phyloP scores from a whole-genome alignment of 2,797 vertebrate species.

The Melanotaenia boesemani region DNA sequence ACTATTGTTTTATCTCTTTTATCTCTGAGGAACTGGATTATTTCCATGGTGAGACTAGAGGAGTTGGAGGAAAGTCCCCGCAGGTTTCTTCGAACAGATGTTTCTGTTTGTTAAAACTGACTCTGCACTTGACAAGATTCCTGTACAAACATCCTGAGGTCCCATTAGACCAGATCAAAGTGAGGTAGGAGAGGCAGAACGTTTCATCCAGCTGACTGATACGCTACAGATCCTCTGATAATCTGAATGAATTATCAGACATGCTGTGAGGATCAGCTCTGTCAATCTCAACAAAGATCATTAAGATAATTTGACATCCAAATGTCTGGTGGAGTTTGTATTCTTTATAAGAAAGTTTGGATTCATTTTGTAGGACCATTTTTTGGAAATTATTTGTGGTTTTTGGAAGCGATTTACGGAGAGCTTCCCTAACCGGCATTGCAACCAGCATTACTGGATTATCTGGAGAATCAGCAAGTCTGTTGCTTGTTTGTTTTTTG shows the following conservation, averaged over 20 bases:
- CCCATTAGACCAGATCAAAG: conserved; percentile 1
- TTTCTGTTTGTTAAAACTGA: conserved; percentile 14
- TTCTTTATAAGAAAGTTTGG: too few species aligned
- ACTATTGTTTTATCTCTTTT: neutral
- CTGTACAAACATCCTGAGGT: conserved; percentile 7
- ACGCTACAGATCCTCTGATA: neutral
- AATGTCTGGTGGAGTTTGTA: too few species aligned
- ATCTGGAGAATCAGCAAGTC: too few species aligned
- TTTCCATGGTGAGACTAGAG: conserved; percentile 16
- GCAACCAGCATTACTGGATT: too few species aligned
- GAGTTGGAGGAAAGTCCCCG: conserved; percentile 22
- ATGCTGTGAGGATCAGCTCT: too few species aligned
- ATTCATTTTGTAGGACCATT: too few species aligned
- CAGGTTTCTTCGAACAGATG: conserved; percentile 24
- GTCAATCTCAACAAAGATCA: too few species aligned
- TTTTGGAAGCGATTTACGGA: too few species aligned
- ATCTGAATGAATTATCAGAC: neutral
- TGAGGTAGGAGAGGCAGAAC: neutral
- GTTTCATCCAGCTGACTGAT: neutral
- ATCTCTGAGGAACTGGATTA: conserved; percentile 15
- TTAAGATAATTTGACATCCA: too few species aligned
- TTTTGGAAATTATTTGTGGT: too few species aligned
- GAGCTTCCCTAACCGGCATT: too few species aligned
- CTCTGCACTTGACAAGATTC: neutral
- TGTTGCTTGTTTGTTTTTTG: too few species aligned